These are phyloP conservation scores for Diaprepes abbreviatus DNA, from an alignment of 2,888 invertebrate genomes.

Conservation along the genomic window DNA sequence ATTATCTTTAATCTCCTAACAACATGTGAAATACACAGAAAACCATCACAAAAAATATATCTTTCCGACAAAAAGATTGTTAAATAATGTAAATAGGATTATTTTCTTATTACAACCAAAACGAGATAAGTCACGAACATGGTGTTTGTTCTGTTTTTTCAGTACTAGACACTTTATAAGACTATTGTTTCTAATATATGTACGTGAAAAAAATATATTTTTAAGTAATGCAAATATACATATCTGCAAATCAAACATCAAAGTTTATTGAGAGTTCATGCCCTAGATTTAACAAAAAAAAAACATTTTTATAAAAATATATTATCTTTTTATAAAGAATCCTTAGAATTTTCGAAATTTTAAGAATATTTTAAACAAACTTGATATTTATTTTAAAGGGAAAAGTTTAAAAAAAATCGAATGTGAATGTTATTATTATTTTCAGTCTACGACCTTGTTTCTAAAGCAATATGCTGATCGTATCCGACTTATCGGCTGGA, in stretches of 20 bases:
- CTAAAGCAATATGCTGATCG: no score
- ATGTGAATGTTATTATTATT: no score
- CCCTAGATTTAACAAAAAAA: no score
- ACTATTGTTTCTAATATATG: not conserved
- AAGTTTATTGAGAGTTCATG: not conserved
- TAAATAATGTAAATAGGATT: not conserved
- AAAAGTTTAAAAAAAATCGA: no score
- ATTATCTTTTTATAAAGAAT: no score
- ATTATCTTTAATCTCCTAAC: not conserved
- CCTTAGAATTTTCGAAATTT: no score
- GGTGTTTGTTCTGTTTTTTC: not conserved
- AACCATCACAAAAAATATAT: not conserved
- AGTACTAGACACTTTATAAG: conserved; percentile 4
- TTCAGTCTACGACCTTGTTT: no score
- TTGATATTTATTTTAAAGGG: no score
- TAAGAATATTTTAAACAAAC: no score
- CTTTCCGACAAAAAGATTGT: not conserved
- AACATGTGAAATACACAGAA: not conserved
- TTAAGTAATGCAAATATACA: not conserved
- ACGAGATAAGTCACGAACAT: not conserved
- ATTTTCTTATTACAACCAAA: not conserved
- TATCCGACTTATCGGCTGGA: no score
- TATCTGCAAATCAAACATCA: not conserved
- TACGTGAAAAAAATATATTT: not conserved
- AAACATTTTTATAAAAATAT: no score